phyloP scores from a whole-genome alignment of 2,113 vertebrate genomes.

The Origma solitaria region DNA sequence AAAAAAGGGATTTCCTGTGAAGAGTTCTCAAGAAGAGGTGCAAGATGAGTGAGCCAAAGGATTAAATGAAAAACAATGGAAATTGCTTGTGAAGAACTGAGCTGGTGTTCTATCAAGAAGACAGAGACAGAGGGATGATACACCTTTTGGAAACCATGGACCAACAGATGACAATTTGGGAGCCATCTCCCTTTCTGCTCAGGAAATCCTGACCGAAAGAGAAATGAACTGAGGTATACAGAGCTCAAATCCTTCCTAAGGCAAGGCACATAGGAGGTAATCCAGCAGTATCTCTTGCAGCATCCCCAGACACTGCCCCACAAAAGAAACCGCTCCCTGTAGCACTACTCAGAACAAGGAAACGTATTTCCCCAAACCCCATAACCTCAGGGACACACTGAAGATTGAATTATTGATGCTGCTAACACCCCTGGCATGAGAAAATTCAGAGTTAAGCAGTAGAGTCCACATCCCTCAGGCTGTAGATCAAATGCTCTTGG shows the following conservation, averaged over 20 bases:
- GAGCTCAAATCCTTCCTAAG: neutral
- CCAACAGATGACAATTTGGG: rapidly evolving
- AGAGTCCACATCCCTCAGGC: neutral
- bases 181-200: neutral
- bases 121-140: neutral
- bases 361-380: neutral
- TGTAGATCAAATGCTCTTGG: neutral
- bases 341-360: neutral
- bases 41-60: neutral
- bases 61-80: neutral
- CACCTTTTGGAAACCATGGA: neutral
- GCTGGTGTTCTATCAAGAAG: neutral
- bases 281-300: neutral
- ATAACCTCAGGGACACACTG: neutral
- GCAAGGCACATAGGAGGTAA: neutral
- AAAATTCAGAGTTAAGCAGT: neutral
- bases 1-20: neutral
- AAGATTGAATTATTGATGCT: neutral
- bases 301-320: neutral
- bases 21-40: neutral
- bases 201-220: neutral
- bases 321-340: neutral
- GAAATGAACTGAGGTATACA: neutral
- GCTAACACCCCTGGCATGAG: neutral
- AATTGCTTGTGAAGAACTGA: neutral